These are phyloP conservation scores for Pteromalus puparum DNA, from an alignment of 1,140 invertebrate species.

Conservation along the genomic window DNA sequence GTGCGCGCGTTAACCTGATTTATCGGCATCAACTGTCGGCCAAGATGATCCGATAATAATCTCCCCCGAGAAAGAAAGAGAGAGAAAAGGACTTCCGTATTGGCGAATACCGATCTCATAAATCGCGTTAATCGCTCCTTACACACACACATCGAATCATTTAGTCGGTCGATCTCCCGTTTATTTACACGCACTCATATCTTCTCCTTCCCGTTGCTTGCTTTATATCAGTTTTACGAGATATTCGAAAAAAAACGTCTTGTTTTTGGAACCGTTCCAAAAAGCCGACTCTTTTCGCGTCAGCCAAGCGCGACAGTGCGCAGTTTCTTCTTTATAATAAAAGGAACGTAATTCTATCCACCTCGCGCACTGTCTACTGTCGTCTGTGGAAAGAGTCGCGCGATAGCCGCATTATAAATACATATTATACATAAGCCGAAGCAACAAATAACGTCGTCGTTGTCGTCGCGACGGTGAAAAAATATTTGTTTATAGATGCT, in stretches of 20 bases:
- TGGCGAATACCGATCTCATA: too few species aligned
- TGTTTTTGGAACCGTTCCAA: constrained; percentile 13
- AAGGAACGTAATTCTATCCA: constrained; percentile 13
- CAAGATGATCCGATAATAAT: neutral
- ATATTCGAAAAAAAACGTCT: neutral
- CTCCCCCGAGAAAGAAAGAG: neutral
- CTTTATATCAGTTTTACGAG: constrained; percentile 26
- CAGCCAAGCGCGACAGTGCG: neutral
- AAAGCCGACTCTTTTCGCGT: neutral
- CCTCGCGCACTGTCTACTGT: too few species aligned
- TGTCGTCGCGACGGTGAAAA: too few species aligned
- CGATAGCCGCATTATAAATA: too few species aligned
- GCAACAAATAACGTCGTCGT: too few species aligned
- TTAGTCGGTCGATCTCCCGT: neutral
- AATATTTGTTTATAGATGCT: too few species aligned
- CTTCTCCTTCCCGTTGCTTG: neutral
- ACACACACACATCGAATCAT: neutral
- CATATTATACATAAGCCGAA: too few species aligned
- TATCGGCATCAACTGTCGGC: neutral
- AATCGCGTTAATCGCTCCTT: too few species aligned
- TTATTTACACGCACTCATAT: constrained; percentile 5
- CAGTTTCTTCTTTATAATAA: neutral
- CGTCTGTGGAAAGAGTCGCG: too few species aligned
- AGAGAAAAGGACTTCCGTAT: constrained; percentile 2
- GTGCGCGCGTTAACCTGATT: neutral